These are phyloP conservation scores for Hetaerina titia DNA, from an alignment of 2,888 invertebrate genomes.

Conservation along the genomic window DNA sequence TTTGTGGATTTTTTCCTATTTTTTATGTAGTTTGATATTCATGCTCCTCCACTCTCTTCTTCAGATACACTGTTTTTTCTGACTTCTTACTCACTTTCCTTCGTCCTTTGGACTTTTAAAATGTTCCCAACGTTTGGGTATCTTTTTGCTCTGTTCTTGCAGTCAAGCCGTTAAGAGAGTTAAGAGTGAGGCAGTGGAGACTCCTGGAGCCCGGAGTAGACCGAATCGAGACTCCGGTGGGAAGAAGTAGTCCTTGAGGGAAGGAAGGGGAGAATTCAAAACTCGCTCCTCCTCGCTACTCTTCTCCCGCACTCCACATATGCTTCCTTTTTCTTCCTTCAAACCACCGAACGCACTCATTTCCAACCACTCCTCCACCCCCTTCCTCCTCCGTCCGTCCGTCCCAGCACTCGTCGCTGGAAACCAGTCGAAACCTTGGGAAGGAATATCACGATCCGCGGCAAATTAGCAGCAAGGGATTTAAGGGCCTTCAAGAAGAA, in stretches of 20 bases:
- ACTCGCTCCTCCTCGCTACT: neutral
- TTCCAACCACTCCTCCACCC: neutral
- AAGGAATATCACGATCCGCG: constrained; percentile 31
- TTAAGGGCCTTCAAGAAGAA: neutral
- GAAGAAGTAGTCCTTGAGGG: constrained; percentile 62
- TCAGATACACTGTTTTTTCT: too few relatives aligned
- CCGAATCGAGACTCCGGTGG: constrained; percentile 22
- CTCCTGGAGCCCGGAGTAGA: neutral
- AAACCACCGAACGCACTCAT: neutral
- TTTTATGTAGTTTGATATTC: too few relatives aligned
- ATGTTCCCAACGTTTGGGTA: too few relatives aligned
- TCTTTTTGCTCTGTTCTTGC: too few relatives aligned
- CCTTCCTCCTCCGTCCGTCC: neutral
- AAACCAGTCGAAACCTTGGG: neutral
- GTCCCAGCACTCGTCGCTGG: neutral
- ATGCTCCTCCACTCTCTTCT: too few relatives aligned
- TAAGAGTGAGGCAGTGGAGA: neutral
- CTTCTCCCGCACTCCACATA: neutral
- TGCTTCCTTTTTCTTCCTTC: neutral
- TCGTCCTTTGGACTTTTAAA: too few relatives aligned
- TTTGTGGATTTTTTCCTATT: too few relatives aligned
- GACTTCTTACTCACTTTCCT: too few relatives aligned
- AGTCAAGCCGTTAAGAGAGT: too few relatives aligned
- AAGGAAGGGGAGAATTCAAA: constrained; percentile 48
- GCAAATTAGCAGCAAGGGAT: neutral